Evolutionary conservation across 1,140 invertebrate genomes (phyloP).

Genomic region (Heterodera schachtii): DNA sequence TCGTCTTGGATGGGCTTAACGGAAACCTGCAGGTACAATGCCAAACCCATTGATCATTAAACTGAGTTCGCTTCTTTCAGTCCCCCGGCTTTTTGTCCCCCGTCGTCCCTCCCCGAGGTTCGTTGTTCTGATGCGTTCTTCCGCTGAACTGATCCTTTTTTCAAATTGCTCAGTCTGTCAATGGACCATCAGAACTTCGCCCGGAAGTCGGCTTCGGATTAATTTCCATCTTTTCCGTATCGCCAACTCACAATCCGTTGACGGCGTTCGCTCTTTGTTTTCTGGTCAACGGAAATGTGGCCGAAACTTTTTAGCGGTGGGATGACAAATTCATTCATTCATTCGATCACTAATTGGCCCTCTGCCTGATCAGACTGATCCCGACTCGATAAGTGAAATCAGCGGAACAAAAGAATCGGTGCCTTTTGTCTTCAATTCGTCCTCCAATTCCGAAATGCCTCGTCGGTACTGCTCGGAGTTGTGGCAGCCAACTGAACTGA

Average conservation of each 20-base stretch:
- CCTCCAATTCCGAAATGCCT: not conserved
- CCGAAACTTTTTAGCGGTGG: slow-evolving; percentile 27
- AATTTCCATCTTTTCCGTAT: slow-evolving; percentile 55
- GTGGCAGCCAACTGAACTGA: slow-evolving; percentile 39
- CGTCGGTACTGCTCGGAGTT: slow-evolving; percentile 36
- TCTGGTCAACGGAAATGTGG: not conserved
- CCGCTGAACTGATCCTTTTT: not conserved
- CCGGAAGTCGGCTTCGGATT: slow-evolving; percentile 51
- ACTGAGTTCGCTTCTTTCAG: slow-evolving; percentile 20
- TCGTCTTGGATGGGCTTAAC: slow-evolving; percentile 37
- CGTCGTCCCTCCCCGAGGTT: slow-evolving; percentile 29
- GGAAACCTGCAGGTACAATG: slow-evolving; percentile 36
- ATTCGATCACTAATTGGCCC: slow-evolving; percentile 4
- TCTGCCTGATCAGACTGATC: not conserved
- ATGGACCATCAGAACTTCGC: slow-evolving; percentile 55
- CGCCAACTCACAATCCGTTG: slow-evolving; percentile 20
- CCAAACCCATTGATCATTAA: no score
- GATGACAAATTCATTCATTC: not conserved
- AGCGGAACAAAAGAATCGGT: slow-evolving; percentile 13
- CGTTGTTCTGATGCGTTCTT: not conserved
- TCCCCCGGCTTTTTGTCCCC: slow-evolving; percentile 53
- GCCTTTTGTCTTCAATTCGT: slow-evolving; percentile 15
- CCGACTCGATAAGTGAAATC: slow-evolving; percentile 10
- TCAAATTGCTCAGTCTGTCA: slow-evolving; percentile 34
- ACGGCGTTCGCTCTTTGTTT: not conserved